A percentile compares a stretch with the other conserved stretches of the same genome.
Evolutionary conservation across 2,888 invertebrate genomes (phyloP).

Genomic region (Trypoxylon attenuatum): DNA sequence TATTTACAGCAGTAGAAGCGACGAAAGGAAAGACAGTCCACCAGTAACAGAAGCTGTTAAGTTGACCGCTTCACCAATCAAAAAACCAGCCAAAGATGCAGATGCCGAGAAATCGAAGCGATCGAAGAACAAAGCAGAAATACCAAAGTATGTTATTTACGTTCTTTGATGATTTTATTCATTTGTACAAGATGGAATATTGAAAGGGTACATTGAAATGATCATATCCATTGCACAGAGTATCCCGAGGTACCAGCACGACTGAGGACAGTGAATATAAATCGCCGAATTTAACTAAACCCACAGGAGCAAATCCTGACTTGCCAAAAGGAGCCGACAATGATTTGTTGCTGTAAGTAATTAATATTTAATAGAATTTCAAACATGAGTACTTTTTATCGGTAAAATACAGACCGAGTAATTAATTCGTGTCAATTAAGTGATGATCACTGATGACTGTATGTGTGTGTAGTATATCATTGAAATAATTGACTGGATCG

Average conservation of each 20-base stretch:
- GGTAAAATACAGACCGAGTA: background rate
- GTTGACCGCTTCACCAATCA: slow-evolving; percentile 70
- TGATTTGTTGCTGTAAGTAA: slow-evolving; percentile 84
- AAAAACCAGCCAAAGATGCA: slow-evolving; percentile 62
- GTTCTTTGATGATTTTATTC: no score
- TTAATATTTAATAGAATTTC: background rate
- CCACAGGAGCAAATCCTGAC: slow-evolving; percentile 82
- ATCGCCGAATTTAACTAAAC: slow-evolving; percentile 78
- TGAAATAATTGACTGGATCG: no score
- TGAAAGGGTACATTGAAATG: background rate
- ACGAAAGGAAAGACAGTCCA: slow-evolving; percentile 69
- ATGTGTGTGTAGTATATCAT: no score
- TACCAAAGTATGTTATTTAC: slow-evolving; percentile 71
- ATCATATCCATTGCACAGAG: slow-evolving; percentile 52
- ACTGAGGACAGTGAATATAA: slow-evolving; percentile 77
- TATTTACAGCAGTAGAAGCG: slow-evolving; percentile 64
- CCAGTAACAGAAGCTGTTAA: slow-evolving; percentile 71
- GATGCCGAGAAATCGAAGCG: slow-evolving; percentile 71
- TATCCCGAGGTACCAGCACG: slow-evolving; percentile 74
- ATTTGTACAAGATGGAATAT: background rate
- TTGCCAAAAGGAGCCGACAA: slow-evolving; percentile 88
- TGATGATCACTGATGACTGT: no score
- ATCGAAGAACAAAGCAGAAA: slow-evolving; percentile 73
- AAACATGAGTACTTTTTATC: background rate
- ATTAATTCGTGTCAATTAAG: no score